Evolutionary conservation across 1,140 invertebrate species (phyloP), one percentile per base, ranked within the genome.

Genomic region (Spodoptera frugiperda): DNA sequence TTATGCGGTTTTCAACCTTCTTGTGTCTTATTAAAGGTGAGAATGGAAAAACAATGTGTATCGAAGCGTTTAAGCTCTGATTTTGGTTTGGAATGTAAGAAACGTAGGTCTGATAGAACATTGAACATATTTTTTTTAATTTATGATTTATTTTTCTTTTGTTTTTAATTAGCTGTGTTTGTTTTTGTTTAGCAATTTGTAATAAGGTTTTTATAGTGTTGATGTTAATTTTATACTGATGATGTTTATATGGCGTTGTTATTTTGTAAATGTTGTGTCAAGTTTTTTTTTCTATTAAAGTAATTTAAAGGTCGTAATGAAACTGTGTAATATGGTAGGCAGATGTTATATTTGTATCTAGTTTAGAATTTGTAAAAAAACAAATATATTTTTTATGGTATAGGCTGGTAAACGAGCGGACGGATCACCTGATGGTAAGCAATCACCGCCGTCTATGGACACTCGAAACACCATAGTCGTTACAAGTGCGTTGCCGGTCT

Each of bases 1-100:
- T 0, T 14, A 73, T 9, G 3, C 44, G 12, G 74, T 51, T 72
- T 12, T 67, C 15, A 19, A 21, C 53, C 51, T 55, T 74, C 68
- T 67, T 3, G 5, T 2, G 12, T 1, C 0, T 0, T 5, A 6
- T 33, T 74, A 78, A 53, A 44, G 61, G 21, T 55, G 21, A 17
- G 25, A 10, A 46, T 6, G 6, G 17, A 10, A 59, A 53, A 49
- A 49, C 39, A 11, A 14, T 70, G 15, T 53, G 54, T 14, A 70
- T 21, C 65, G 80, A 77, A 81, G 79, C 81, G 81, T 83, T 55
- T 78, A 83, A 72, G 17, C 59, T 80, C 77, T 79, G 78, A 85
- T 84, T 85, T 87, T 79, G 81, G 84, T 83, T 79, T 82, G 83
- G 85, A 79, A 78, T 81, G 82, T 77, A 80, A 85, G 82, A 78